Evolutionary conservation across 2,888 invertebrate species (phyloP).

Genomic region (Stenurella melanura): DNA sequence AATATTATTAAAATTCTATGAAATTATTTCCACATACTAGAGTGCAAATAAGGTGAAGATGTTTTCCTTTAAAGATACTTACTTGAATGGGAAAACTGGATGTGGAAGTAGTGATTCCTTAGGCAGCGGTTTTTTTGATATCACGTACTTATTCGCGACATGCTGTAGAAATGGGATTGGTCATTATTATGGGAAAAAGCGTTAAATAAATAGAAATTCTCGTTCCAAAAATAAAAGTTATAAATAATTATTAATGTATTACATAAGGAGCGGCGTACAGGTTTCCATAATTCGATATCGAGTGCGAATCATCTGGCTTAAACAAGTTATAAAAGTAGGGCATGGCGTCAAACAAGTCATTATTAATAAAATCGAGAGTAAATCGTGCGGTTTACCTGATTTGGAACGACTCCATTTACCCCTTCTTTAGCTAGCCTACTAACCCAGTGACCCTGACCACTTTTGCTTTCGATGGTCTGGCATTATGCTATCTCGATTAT

Average conservation of each 20-base stretch:
- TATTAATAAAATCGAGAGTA: conserved; percentile 60
- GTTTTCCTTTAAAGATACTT: too few relatives aligned
- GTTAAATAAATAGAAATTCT: conserved; percentile 4
- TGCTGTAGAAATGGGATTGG: not conserved
- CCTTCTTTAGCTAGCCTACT: conserved; percentile 73
- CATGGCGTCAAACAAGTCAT: conserved; percentile 47
- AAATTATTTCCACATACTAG: too few relatives aligned
- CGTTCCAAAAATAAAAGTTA: conserved; percentile 11
- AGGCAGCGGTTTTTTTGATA: too few relatives aligned
- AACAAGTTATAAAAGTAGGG: conserved; percentile 54
- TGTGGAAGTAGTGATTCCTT: too few relatives aligned
- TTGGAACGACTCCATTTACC: conserved; percentile 52
- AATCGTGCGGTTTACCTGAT: conserved; percentile 58
- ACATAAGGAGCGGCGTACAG: conserved; percentile 46
- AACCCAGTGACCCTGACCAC: conserved; percentile 79
- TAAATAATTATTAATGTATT: conserved; percentile 5
- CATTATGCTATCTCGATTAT: not conserved
- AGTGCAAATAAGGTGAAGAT: too few relatives aligned
- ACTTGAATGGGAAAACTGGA: too few relatives aligned
- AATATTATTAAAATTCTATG: too few relatives aligned
- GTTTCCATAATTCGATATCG: conserved; percentile 49
- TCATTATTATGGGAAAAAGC: not conserved
- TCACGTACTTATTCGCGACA: not conserved
- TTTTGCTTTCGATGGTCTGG: conserved; percentile 66
- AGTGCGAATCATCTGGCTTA: conserved; percentile 50